Conservation (phyloP, 2,888 invertebrate genomes). For the Sarcophaga rosellei region DNA sequence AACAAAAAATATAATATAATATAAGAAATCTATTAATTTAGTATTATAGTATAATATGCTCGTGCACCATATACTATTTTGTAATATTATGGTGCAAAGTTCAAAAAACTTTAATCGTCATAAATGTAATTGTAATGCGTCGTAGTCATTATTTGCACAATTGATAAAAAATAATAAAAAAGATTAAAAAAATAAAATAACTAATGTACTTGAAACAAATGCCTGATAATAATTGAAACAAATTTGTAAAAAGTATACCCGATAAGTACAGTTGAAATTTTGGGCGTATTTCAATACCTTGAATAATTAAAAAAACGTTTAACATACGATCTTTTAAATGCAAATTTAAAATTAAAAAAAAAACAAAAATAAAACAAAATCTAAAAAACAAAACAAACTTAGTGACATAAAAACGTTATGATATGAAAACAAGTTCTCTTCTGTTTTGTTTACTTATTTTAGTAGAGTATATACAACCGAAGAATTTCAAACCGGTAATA, state of each 20-base stretch:
- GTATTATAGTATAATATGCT: too few species aligned
- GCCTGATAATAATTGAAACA: not conserved
- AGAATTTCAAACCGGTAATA: not conserved
- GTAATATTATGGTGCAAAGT: constrained; percentile 29
- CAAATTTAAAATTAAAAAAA: not conserved
- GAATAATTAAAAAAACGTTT: not conserved
- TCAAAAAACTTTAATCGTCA: constrained; percentile 19
- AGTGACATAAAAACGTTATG: not conserved
- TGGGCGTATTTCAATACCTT: not conserved
- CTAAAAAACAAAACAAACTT: not conserved
- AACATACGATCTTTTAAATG: not conserved
- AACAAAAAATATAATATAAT: too few species aligned
- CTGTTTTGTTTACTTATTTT: not conserved
- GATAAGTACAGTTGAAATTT: not conserved
- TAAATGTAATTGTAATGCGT: constrained; percentile 23
- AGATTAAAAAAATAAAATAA: not conserved
- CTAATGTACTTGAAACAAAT: not conserved
- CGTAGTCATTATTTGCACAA: constrained; percentile 18
- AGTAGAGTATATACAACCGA: not conserved
- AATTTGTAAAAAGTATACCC: not conserved
- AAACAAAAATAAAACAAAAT: not conserved
- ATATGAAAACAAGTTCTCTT: constrained; percentile 11
- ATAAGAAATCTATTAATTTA: too few species aligned
- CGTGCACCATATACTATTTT: too few species aligned
- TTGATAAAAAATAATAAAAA: not conserved